Base-by-base conservation (phyloP, 2,888 invertebrate species). In the Parthenolecanium corni region DNA sequence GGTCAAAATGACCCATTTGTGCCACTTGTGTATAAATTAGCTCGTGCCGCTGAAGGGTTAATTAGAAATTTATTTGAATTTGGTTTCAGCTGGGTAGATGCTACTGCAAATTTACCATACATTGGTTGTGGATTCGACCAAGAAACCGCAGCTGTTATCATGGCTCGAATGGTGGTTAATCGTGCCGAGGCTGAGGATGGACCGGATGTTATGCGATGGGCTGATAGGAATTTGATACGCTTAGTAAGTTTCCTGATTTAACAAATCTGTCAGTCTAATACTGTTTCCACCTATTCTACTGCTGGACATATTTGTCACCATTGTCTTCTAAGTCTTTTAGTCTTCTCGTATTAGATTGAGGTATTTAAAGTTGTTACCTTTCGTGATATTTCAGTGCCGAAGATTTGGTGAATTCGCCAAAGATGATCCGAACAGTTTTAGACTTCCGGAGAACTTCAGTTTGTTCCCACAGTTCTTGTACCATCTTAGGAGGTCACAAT, bases 381-480 rank as follows among this genome's bases (percentile, higher is more conserved):
- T 46, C 24, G 21, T 52, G n/a, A n/a, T n/a, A 20, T 51, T 79
- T 58, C 76, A 95, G 89, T 98, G 98, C 74, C 98, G 98, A 76
- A 96, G 96, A 76, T 99, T 99, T 77, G 98, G 97, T 62, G 96
- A 98, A 73, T 99, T 94, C 74, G 85, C 86, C 70, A 96, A 96
- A 73, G 97, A 99, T 72, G 95, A 97, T 76, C 93, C 95, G 16
- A 89, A 88, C 73, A 93, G 94, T 68, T 98, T 98, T 78, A 82
- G 95, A 56, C 81, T 98, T 65, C 85, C 89, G 2, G 96, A 96
- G 73, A 96, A 95, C 77, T 98, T 98, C 77, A 92, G 93, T 65
- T 78, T 99, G 64, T 99, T 96, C 77, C 98, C 98, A 47, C 98
- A 98, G 76, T 99, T 98, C 76, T 97, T 99, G 96, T 99, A 97